A percentile compares a stretch with the other conserved stretches of the same genome.
Evolutionary conservation across 2,113 vertebrate species (phyloP).

Genomic region (Capreolus pygargus): DNA sequence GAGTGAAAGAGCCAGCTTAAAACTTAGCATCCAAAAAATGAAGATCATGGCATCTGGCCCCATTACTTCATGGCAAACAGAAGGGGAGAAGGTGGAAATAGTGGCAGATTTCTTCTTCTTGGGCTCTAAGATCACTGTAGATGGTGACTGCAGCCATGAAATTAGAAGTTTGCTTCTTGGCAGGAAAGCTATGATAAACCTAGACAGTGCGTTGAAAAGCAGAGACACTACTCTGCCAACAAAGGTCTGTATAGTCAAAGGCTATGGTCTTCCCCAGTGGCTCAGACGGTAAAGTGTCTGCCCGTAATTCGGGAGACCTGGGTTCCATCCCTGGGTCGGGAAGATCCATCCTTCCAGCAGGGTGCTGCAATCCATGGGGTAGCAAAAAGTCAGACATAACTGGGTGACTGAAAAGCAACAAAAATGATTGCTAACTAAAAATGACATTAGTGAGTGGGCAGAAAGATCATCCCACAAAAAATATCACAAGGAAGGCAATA

Average conservation of each 20-base stretch:
- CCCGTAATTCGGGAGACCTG: rapidly evolving
- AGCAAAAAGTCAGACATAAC: not conserved
- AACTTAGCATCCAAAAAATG: not conserved
- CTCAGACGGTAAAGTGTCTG: not conserved
- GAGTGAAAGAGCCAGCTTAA: not conserved
- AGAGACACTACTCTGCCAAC: not conserved
- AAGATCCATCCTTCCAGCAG: not conserved
- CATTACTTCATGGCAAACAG: not conserved
- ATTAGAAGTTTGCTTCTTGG: not conserved
- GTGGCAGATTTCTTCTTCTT: not conserved
- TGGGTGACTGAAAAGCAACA: not conserved
- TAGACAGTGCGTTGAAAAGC: not conserved
- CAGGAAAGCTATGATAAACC: not conserved
- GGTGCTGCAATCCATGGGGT: not conserved
- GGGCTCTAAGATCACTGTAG: not conserved
- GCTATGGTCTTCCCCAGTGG: not conserved
- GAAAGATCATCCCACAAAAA: not conserved
- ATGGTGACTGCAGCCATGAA: not conserved
- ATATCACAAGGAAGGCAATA: not conserved
- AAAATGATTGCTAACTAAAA: not conserved
- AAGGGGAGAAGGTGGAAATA: not conserved
- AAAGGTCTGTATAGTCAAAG: not conserved
- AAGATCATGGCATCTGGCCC: not conserved
- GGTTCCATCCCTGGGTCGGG: not conserved
- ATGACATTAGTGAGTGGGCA: not conserved